Percentiles rank a stretch among this genome's conserved stretches.
Conservation (phyloP, 2,113 vertebrate genomes). For the Puma concolor region DNA sequence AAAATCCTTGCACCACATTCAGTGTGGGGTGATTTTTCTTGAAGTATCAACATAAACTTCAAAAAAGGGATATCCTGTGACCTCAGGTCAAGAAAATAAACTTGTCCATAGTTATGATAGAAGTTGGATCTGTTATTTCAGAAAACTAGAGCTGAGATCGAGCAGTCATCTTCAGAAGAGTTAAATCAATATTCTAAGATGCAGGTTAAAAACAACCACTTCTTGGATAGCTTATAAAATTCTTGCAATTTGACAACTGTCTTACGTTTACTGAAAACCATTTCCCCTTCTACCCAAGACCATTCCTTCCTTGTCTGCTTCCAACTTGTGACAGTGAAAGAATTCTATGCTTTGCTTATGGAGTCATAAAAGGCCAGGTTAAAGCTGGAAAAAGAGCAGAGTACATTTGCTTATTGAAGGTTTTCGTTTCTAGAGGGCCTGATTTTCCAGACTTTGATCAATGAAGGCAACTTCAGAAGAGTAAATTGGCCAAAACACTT, state of each 20-base stretch:
- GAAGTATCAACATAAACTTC: neutral
- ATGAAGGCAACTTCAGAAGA: neutral
- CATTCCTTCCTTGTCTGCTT: neutral
- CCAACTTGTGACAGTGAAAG: neutral
- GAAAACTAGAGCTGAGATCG: neutral
- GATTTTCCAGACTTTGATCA: neutral
- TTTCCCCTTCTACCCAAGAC: neutral
- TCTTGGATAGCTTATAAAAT: neutral
- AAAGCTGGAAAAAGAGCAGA: neutral
- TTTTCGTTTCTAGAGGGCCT: neutral
- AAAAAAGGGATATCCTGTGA: neutral
- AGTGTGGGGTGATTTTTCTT: neutral
- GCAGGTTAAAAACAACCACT: neutral
- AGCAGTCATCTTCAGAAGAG: neutral
- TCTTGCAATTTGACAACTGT: neutral
- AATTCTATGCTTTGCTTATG: neutral
- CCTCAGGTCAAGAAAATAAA: neutral
- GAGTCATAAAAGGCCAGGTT: neutral
- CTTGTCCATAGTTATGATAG: neutral
- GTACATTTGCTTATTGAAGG: neutral
- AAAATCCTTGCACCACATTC: neutral
- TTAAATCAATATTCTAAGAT: neutral
- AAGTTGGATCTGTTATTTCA: neutral
- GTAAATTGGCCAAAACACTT: neutral
- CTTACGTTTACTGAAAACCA: neutral